A percentile compares a stretch with the other conserved stretches of the same genome.
Evolutionary conservation across 1,140 invertebrate species (phyloP).

Genomic region (Lepidotrigona ventralis): DNA sequence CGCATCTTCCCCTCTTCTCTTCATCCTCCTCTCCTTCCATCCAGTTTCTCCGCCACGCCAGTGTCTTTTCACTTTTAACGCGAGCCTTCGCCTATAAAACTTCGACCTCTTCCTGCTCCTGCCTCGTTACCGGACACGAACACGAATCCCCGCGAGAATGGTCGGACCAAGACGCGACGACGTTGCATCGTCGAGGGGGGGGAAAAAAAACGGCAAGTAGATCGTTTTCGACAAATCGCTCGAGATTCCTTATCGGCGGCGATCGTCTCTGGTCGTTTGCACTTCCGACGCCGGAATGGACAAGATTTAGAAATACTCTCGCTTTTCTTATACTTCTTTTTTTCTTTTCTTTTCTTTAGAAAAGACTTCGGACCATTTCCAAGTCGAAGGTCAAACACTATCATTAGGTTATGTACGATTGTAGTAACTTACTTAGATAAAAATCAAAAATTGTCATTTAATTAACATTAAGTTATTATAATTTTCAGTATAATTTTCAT

Average conservation of each 20-base stretch:
- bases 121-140: slow-evolving; percentile 65
- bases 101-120: slow-evolving; percentile 70
- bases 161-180: slow-evolving; percentile 36
- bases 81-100: slow-evolving; percentile 73
- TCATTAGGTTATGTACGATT: no score
- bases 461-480: no score
- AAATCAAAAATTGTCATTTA: no score
- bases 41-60: no score
- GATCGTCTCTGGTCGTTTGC: slow-evolving; percentile 35
- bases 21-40: not conserved
- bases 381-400: not conserved
- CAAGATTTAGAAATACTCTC: slow-evolving; percentile 5
- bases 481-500: no score
- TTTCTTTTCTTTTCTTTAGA: not conserved
- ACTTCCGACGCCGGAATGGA: slow-evolving; percentile 17
- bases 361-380: not conserved
- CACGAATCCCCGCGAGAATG: slow-evolving; percentile 42
- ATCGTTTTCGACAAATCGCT: slow-evolving; percentile 31
- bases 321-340: not conserved
- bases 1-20: slow-evolving; percentile 28
- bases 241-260: slow-evolving; percentile 50
- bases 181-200: not conserved
- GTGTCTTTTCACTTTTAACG: slow-evolving; percentile 52
- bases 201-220: not conserved
- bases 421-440: no score